Evolutionary conservation across 2,797 vertebrate genomes (phyloP), one percentile per base, ranked within the genome.

Genomic region (Poeciliopsis gracilis): DNA sequence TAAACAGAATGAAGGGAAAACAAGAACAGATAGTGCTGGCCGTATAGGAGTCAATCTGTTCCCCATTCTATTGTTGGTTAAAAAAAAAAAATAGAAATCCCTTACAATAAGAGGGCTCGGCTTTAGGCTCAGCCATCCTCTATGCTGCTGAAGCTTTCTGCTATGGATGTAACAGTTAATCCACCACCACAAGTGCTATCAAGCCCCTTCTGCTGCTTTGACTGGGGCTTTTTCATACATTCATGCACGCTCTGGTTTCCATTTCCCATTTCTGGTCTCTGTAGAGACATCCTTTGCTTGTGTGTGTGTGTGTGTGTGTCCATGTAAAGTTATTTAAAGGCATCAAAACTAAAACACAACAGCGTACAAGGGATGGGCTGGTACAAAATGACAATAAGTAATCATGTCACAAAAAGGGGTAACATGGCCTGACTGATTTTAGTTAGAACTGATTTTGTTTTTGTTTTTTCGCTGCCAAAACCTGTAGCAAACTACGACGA

Each of bases 101-200:
- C 71, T 78, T 25, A 73, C 53, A 9, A 80, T 87, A 84, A 70
- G 77, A 87, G 88, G 86, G 89, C 88, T 86, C 76, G 81, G 91
- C 91, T 91, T 90, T 83, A 87, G 86, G 85, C 74, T 87, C 80
- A 83, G 89, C 83, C 85, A 77, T 89, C 84, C 38, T 85, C 83
- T 86, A 84, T 89, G 61, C 83, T 76, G 88, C 84, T 84, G 59
- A 77, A 75, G 57, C 87, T 92, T 86, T 80, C 85, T 90, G 83
- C 86, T 89, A 46, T 81, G 89, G 89, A 90, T 92, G 85, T 91
- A 91, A 88, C 92, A 90, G 91, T 90, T 95, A 93, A 95, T 94
- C 92, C 91, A 83, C 84, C 46, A 77, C 87, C 88, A 92, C 84
- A 86, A 91, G 87, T 90, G 85, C 90, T 90, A 90, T 89, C 89